A percentile compares a stretch with the other conserved stretches of the same genome.
Evolutionary conservation across 2,888 invertebrate species (phyloP).

Genomic region (Gasteruption jaculator): DNA sequence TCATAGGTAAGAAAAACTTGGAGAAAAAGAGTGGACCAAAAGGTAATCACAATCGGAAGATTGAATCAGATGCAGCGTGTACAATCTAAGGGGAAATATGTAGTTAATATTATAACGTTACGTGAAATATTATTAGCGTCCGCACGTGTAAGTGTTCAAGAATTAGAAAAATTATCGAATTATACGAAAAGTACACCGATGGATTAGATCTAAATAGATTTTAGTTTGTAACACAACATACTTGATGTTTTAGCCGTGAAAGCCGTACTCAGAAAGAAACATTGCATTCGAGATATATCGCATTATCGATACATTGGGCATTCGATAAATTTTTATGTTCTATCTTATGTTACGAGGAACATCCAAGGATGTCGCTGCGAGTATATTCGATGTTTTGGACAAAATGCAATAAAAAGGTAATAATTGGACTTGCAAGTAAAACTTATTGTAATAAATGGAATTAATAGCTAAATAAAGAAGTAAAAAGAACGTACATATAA

Average conservation of each 20-base stretch:
- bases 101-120: slow-evolving; percentile 13
- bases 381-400: no score
- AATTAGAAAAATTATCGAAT: slow-evolving; percentile 23
- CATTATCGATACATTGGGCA: no score
- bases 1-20: background rate
- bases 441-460: no score
- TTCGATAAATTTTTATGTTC: no score
- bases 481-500: no score
- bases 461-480: no score
- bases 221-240: slow-evolving; percentile 18
- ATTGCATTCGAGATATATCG: no score
- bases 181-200: slow-evolving; percentile 23
- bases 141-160: slow-evolving; percentile 7
- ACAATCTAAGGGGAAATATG: background rate
- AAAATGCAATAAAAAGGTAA: no score
- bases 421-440: no score
- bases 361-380: no score
- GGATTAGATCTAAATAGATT: slow-evolving; percentile 32
- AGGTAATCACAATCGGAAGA: background rate
- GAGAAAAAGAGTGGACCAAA: background rate
- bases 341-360: no score
- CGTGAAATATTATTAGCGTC: slow-evolving; percentile 10
- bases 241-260: slow-evolving; percentile 19
- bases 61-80: background rate
- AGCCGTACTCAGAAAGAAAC: slow-evolving; percentile 21